Percentiles rank a stretch among this genome's conserved stretches.
These are phyloP conservation scores for Taxidea taxus DNA, from an alignment of 2,113 vertebrate genomes.

Conservation along the genomic window DNA sequence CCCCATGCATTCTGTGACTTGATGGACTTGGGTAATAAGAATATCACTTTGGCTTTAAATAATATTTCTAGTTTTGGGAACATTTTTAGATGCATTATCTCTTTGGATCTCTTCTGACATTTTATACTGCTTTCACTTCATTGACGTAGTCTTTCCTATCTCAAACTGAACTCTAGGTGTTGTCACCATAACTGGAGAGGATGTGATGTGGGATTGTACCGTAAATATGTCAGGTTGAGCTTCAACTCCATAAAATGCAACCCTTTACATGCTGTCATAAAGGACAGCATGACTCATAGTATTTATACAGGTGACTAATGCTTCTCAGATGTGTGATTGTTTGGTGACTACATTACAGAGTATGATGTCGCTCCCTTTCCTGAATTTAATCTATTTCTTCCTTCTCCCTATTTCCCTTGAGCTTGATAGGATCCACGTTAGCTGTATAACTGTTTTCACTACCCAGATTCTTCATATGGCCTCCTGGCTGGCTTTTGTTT, in stretches of 20 bases:
- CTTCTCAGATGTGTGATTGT: slow-evolving; percentile 64
- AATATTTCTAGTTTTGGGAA: slow-evolving; percentile 17
- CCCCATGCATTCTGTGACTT: not conserved
- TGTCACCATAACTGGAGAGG: not conserved
- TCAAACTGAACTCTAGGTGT: not conserved
- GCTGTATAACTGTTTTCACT: not conserved
- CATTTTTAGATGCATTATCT: not conserved
- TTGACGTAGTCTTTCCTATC: not conserved
- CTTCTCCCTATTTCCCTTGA: slow-evolving; percentile 3
- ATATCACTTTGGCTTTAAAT: not conserved
- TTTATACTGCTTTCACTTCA: not conserved
- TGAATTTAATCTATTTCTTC: slow-evolving; percentile 14
- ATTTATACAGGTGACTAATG: slow-evolving; percentile 67
- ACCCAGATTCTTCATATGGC: not conserved
- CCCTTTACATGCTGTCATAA: slow-evolving; percentile 41
- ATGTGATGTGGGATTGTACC: not conserved
- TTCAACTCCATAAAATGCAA: slow-evolving; percentile 30
- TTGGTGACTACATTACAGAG: slow-evolving; percentile 52
- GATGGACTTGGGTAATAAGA: not conserved
- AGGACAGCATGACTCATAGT: slow-evolving; percentile 72
- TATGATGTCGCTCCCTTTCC: slow-evolving; percentile 42
- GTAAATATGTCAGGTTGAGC: not conserved
- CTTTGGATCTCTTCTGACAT: not conserved
- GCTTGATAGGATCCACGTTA: slow-evolving; percentile 32
- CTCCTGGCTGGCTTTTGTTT: not conserved